Evolutionary conservation across 2,113 vertebrate species (phyloP).

Genomic region (Echinops telfairi): DNA sequence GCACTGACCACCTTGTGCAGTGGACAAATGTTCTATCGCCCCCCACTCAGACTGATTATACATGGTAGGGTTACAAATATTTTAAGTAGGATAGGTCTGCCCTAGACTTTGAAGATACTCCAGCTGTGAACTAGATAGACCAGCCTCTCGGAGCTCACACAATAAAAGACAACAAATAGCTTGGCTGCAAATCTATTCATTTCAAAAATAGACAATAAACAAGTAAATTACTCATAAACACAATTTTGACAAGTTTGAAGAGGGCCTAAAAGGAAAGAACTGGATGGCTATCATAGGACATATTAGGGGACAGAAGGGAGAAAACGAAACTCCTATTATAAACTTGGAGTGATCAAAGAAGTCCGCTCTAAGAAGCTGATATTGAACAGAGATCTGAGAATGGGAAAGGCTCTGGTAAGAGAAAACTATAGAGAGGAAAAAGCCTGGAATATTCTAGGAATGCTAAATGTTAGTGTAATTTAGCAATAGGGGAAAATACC

Average conservation of each 20-base stretch:
- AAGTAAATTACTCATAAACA: background rate
- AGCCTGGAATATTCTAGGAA: background rate
- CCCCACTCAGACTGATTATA: background rate
- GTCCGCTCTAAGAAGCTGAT: background rate
- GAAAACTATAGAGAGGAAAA: background rate
- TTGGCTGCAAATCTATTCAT: too few relatives aligned
- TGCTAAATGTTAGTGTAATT: background rate
- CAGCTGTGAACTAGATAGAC: background rate
- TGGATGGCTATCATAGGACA: background rate
- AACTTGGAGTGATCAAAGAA: background rate
- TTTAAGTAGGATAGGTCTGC: background rate
- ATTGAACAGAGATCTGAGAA: background rate
- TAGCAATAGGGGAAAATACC: background rate
- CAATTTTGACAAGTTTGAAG: background rate
- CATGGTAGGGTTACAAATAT: background rate
- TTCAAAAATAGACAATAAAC: background rate
- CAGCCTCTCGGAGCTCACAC: background rate
- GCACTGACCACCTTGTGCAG: background rate
- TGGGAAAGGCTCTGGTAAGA: background rate
- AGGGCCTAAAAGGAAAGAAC: background rate
- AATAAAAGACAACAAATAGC: slow-evolving; percentile 28
- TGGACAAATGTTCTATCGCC: background rate
- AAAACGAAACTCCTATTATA: background rate
- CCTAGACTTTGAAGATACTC: background rate
- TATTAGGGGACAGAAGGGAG: background rate